Base-by-base conservation (phyloP, 2,888 invertebrate species). In the Pterostichus niger region DNA sequence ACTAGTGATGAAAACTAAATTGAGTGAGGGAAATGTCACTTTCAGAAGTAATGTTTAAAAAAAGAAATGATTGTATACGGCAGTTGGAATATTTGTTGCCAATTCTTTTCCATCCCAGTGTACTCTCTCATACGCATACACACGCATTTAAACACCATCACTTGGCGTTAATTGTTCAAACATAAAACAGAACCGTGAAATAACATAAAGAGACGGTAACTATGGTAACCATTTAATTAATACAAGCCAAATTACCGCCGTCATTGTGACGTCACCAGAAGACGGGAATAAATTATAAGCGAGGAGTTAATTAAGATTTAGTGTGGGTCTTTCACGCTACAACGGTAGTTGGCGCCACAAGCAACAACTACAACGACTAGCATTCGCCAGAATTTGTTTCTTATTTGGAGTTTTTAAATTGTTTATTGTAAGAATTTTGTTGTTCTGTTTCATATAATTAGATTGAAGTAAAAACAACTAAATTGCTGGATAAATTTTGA, bases 221-320 rank as follows among this genome's bases (percentile, higher is more conserved):
- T 75, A 85, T 84, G 85, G 84, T 78, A 81, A 85, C 85, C 61
- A 84, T 84, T 85, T 85, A 84, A 85, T 85, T 85, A 84, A 85
- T 85, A 84, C 84, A 56, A 83, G 84, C 82, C 84, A 84, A 84
- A 84, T 84, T 84, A 84, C 82, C 64, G 77, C 73, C 56, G 56
- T 77, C 78, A 85, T 84, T 83, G 85, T 83, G 84, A 85, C 84
- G 84, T 84, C 84, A 83, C 76, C 76, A 56, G 82, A 68, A 84
- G 77, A 33, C 61, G 59, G 81, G 77, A 82, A 84, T 83, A 83
- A 77, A 84, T 84, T 84, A 84, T 83, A 76, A 61, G 68, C 75
- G 61, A 71, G 75, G 81, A 84, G 83, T 84, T 84, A 84, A 84
- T 75, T 75, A 75, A 75, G 75, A 75, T 75, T 75, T 75, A 75